Evolutionary conservation across 2,888 invertebrate species (phyloP).

Genomic region (Pimpla rufipes): DNA sequence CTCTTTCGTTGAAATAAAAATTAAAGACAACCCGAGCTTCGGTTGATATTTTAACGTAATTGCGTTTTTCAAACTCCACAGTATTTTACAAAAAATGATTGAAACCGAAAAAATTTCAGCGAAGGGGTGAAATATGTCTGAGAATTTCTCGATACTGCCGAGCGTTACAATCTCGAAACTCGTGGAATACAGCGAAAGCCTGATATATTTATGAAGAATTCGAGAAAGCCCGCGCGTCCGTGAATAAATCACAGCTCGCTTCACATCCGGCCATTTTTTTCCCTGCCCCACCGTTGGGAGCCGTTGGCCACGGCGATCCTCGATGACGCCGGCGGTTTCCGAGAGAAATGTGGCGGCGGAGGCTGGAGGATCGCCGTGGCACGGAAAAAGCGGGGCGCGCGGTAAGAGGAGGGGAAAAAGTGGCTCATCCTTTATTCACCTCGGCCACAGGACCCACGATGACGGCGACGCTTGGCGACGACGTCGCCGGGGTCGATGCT

Average conservation of each 20-base stretch:
- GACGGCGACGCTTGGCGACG: conserved; percentile 66
- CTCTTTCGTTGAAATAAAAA: not conserved
- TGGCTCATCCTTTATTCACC: conserved; percentile 77
- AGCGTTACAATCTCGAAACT: conserved; percentile 1
- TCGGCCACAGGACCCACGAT: conserved; percentile 62
- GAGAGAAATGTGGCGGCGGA: conserved; percentile 63
- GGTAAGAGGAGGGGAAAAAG: conserved; percentile 62
- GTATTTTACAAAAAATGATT: not conserved
- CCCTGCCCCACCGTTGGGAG: conserved; percentile 52
- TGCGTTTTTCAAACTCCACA: too few species aligned
- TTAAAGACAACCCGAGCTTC: too few species aligned
- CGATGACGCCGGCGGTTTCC: conserved; percentile 70
- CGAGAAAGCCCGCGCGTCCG: conserved; percentile 32
- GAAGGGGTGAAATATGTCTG: not conserved
- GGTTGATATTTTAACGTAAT: too few species aligned
- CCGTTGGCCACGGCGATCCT: conserved; percentile 45
- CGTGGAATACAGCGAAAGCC: conserved; percentile 7
- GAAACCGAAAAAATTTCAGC: not conserved
- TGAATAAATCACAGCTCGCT: conserved; percentile 51
- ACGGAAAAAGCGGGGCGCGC: conserved; percentile 67
- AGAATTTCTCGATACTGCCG: conserved; percentile 28
- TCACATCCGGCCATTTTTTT: conserved; percentile 44
- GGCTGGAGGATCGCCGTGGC: conserved; percentile 62
- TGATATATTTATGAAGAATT: conserved; percentile 43
- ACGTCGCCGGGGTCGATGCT: conserved; percentile 63